phyloP scores from a whole-genome alignment of 2,888 invertebrate genomes.

The Dexiosoma caninum region DNA sequence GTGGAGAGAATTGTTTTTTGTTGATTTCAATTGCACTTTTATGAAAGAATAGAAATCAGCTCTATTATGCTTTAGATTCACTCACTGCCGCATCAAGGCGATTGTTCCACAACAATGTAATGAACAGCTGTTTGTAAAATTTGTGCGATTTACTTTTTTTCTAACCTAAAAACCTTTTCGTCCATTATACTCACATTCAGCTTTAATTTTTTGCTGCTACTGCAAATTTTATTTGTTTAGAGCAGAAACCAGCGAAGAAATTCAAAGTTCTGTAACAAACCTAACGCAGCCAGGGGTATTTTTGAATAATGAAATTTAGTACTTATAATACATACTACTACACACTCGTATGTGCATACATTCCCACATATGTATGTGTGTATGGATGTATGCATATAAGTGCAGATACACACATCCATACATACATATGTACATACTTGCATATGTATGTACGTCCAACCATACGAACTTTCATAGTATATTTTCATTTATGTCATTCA shows the following conservation, averaged over 20 bases:
- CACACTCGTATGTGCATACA: background rate
- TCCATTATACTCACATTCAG: slow-evolving; percentile 24
- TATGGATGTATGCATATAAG: background rate
- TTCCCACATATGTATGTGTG: background rate
- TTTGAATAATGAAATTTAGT: slow-evolving; percentile 16
- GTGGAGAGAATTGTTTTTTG: slow-evolving; percentile 19
- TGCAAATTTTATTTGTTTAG: slow-evolving; percentile 56
- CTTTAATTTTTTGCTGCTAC: slow-evolving; percentile 45
- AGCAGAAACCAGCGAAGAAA: slow-evolving; percentile 48
- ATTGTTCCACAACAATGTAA: slow-evolving; percentile 22
- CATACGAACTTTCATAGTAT: too few relatives aligned
- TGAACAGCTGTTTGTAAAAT: slow-evolving; percentile 54
- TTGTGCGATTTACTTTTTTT: slow-evolving; percentile 22
- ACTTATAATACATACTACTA: background rate
- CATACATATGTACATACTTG: background rate
- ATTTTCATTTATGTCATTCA: slow-evolving; percentile 15
- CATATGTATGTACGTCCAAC: background rate
- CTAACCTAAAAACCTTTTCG: slow-evolving; percentile 51
- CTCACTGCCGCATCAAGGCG: background rate
- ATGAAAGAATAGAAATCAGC: slow-evolving; percentile 15
- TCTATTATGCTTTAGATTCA: slow-evolving; percentile 16
- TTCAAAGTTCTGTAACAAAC: slow-evolving; percentile 16
- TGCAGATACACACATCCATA: background rate
- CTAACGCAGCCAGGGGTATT: background rate
- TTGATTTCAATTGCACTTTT: slow-evolving; percentile 16